Evolutionary conservation across 2,888 invertebrate genomes (phyloP).

Genomic region (Melanostoma mellinum): DNA sequence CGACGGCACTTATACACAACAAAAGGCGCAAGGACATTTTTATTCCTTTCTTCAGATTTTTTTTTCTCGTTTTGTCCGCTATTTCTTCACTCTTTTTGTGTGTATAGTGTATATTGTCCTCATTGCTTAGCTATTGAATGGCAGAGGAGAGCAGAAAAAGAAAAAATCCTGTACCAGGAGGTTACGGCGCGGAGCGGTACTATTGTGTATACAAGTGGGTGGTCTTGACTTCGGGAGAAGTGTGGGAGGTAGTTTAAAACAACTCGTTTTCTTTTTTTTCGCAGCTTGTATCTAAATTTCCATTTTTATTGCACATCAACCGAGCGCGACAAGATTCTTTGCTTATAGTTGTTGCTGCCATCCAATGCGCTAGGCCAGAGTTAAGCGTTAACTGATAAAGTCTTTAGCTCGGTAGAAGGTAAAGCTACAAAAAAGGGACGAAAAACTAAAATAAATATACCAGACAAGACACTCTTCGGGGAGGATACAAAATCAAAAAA

Average conservation of each 20-base stretch:
- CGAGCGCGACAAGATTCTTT: constrained; percentile 59
- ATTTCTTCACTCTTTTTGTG: constrained; percentile 16
- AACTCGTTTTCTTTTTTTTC: constrained; percentile 55
- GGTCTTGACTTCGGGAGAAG: constrained; percentile 4
- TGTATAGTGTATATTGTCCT: constrained; percentile 52
- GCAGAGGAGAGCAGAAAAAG: constrained; percentile 8
- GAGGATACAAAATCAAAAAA: neutral
- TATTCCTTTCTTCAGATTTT: constrained; percentile 60
- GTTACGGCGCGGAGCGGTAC: constrained; percentile 24
- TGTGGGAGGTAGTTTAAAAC: constrained; percentile 55
- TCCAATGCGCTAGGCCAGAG: constrained; percentile 5
- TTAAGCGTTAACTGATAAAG: constrained; percentile 68
- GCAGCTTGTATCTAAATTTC: constrained; percentile 62
- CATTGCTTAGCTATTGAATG: constrained; percentile 58
- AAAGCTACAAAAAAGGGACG: neutral
- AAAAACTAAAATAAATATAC: neutral
- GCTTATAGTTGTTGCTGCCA: constrained; percentile 20
- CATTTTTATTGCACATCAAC: constrained; percentile 69
- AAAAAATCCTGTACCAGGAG: constrained; percentile 25
- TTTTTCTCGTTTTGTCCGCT: constrained; percentile 20
- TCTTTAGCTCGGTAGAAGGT: constrained; percentile 34
- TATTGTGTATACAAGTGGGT: constrained; percentile 30
- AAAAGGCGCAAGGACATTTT: constrained; percentile 73
- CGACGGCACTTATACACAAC: constrained; percentile 71
- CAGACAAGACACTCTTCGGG: constrained; percentile 9